Conservation (phyloP, 2,113 vertebrate genomes). For the Sinocyclocheilus rhinocerous region DNA sequence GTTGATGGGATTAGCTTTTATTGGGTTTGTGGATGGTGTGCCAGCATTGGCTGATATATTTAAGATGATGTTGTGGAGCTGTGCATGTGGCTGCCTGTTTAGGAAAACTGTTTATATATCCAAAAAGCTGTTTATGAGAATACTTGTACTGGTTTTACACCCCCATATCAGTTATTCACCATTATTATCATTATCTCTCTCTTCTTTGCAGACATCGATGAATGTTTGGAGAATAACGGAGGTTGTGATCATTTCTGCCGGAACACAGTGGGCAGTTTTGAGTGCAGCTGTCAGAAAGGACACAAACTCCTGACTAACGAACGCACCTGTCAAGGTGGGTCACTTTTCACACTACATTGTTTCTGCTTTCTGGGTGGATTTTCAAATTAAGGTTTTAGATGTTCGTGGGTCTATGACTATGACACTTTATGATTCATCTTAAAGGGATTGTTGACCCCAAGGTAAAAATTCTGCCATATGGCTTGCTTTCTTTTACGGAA, state of each 20-base stretch:
- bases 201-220: slow-evolving; percentile 86
- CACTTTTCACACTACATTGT: neutral
- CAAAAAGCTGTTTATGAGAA: slow-evolving; percentile 23
- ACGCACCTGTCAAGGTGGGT: slow-evolving; percentile 92
- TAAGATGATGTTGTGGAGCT: slow-evolving; percentile 35
- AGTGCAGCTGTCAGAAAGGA: slow-evolving; percentile 96
- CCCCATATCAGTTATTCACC: neutral
- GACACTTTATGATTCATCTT: neutral
- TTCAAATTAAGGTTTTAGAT: neutral
- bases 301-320: slow-evolving; percentile 96
- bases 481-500: neutral
- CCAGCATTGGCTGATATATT: slow-evolving; percentile 42
- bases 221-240: slow-evolving; percentile 91
- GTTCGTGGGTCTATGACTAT: neutral
- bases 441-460: neutral
- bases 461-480: too few species aligned
- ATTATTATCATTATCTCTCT: neutral
- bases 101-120: slow-evolving; percentile 35
- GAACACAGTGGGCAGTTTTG: slow-evolving; percentile 97
- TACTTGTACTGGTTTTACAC: neutral
- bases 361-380: neutral
- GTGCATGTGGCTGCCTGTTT: slow-evolving; percentile 36
- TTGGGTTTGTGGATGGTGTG: slow-evolving; percentile 12
- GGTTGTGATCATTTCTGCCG: slow-evolving; percentile 95
- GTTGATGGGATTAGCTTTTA: slow-evolving; percentile 44